phyloP scores from a whole-genome alignment of 2,888 invertebrate species.

The Athalia circularis region DNA sequence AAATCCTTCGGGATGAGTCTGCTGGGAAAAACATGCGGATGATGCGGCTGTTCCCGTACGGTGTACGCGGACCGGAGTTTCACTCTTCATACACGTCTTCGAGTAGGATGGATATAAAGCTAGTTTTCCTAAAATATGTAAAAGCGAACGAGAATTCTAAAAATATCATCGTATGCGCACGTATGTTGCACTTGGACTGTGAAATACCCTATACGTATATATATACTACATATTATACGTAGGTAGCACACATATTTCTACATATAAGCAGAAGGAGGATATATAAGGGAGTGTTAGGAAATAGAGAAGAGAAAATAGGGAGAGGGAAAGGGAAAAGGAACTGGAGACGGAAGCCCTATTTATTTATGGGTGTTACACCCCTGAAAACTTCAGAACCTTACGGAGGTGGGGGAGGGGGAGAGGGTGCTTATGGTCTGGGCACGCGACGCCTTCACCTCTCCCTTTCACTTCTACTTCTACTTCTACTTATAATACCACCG shows the following conservation, averaged over 20 bases:
- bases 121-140: slow-evolving; percentile 70
- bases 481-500: too few relatives aligned
- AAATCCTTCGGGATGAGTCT: too few relatives aligned
- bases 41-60: too few relatives aligned
- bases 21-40: too few relatives aligned
- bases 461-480: too few relatives aligned
- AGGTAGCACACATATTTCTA: background rate
- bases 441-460: slow-evolving; percentile 51
- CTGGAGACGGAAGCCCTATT: slow-evolving; percentile 71
- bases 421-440: slow-evolving; percentile 47
- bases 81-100: slow-evolving; percentile 28
- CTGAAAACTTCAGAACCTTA: slow-evolving; percentile 64
- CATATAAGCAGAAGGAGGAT: background rate
- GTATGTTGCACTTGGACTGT: background rate
- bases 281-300: background rate
- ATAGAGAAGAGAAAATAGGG: slow-evolving; percentile 3
- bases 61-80: background rate
- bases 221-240: background rate
- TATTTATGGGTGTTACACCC: slow-evolving; percentile 71
- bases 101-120: background rate
- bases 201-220: too few relatives aligned
- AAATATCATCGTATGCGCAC: slow-evolving; percentile 59
- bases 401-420: slow-evolving; percentile 49
- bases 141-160: slow-evolving; percentile 62
- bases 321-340: slow-evolving; percentile 44